These are phyloP conservation scores for Gnathonemus longibarbis DNA, from an alignment of 2,113 vertebrate genomes.

Conservation along the genomic window DNA sequence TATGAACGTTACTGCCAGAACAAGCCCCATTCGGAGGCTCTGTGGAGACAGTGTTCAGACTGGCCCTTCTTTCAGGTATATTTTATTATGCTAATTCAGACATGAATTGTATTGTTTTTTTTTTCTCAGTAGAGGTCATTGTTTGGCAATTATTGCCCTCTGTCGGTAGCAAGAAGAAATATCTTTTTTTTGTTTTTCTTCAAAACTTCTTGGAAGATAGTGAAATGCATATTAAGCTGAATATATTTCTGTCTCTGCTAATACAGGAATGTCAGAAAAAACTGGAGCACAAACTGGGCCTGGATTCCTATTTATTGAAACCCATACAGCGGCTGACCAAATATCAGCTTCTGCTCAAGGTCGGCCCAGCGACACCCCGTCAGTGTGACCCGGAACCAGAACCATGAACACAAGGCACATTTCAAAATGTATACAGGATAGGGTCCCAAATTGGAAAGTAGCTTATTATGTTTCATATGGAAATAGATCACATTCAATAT, in stretches of 20 bases:
- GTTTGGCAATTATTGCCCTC: not conserved
- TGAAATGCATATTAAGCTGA: not conserved
- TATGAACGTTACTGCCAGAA: slow-evolving; percentile 96
- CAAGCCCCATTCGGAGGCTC: slow-evolving; percentile 81
- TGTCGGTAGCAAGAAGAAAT: not conserved
- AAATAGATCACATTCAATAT: not conserved
- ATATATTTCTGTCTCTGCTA: not conserved
- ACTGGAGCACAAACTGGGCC: slow-evolving; percentile 82
- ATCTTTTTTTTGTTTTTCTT: not conserved
- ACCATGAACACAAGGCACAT: not conserved
- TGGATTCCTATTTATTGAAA: slow-evolving; percentile 95
- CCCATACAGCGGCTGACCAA: slow-evolving; percentile 95
- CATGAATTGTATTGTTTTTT: not conserved
- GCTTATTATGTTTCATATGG: not conserved
- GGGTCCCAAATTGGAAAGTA: not conserved
- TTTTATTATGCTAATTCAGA: not conserved
- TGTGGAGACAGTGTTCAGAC: slow-evolving; percentile 87
- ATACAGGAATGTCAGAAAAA: slow-evolving; percentile 87
- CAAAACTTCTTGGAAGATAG: not conserved
- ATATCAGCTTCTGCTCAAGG: slow-evolving; percentile 94
- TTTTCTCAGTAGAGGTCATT: not conserved
- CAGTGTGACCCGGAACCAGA: not conserved
- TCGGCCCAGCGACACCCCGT: slow-evolving; percentile 30
- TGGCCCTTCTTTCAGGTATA: slow-evolving; percentile 86
- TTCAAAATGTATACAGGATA: not conserved